Base-by-base conservation (phyloP, 2,888 invertebrate genomes). In the Himalopsyche anomala region DNA sequence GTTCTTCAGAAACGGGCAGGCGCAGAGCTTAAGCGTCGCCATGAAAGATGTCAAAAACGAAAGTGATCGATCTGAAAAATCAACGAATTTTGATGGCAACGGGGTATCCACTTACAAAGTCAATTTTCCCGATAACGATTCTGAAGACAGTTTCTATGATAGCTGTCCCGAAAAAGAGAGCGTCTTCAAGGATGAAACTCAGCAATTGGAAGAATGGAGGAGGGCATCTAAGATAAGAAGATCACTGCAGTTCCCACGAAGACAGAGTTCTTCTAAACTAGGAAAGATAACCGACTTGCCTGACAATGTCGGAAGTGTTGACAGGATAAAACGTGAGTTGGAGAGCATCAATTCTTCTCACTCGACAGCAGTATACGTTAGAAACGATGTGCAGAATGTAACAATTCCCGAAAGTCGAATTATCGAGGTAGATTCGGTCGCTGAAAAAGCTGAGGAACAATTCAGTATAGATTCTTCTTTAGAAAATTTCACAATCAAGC, bases 221-320 rank as follows among this genome's bases (percentile, higher is more conserved):
- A 93, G 95, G 89, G 94, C 95, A 82, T 95, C 95, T 17, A 94
- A 94, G 89, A 91, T 94, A 86, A 93, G 95, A 80, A 92, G 94
- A 87, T 95, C 96, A 5, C 92, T 96, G 89, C 95, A 96, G 90
- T 95, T 95, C 90, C 94, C 95, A 5, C 81, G 86, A 8, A 84
- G 84, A 45, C 80, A 81, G 17, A 83, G 86, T n/a, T 17, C 82
- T 40, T 19, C 62, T 19, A 86, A 84, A 28, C 81, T 89, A 90
- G 56, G 91, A 91, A 80, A 84, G 56, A 54, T 82, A 0, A 84
- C 90, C 11, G 92, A 92, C 87, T 88, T 92, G 55, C 94, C 94
- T 4, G 91, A 92, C 88, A 93, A 91, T 86, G 92, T 91, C 2
- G 94, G 94, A 15, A 94, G 92, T 88, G 94, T 94, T 3, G 91